Evolutionary conservation across 2,797 vertebrate species (phyloP).

Genomic region (Pipistrellus pygmaeus): DNA sequence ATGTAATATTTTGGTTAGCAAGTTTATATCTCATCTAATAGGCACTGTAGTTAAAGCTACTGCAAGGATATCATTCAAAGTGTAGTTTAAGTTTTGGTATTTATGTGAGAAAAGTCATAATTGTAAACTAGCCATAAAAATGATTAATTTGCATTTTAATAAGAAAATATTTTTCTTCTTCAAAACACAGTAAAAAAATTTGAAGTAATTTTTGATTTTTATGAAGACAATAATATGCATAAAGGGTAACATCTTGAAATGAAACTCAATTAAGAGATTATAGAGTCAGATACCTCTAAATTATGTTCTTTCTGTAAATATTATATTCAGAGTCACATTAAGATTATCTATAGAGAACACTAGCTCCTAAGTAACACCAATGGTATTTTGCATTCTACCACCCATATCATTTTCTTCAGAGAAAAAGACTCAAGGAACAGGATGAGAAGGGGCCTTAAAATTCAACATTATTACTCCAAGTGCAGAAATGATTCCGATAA

Average conservation of each 20-base stretch:
- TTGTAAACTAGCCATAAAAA: constrained; percentile 58
- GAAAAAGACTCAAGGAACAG: not conserved
- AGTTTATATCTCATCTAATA: constrained; percentile 50
- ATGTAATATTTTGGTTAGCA: constrained; percentile 53
- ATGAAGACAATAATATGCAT: not conserved
- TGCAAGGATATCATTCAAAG: constrained; percentile 42
- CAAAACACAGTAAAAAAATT: not conserved
- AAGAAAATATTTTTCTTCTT: constrained; percentile 11
- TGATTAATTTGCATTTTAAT: constrained; percentile 22
- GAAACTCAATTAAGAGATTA: not conserved
- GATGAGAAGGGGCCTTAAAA: not conserved
- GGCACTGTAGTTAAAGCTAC: constrained; percentile 51
- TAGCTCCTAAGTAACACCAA: not conserved
- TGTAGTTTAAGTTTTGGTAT: constrained; percentile 35
- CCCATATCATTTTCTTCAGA: not conserved
- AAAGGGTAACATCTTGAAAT: constrained; percentile 38
- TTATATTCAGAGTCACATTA: constrained; percentile 4
- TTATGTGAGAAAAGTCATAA: constrained; percentile 33
- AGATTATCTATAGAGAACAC: not conserved
- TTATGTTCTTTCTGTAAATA: not conserved
- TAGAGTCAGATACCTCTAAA: not conserved
- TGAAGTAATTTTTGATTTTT: constrained; percentile 52
- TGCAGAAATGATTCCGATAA: not conserved
- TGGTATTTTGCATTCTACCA: not conserved
- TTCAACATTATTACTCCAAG: not conserved